Evolutionary conservation across 2,888 invertebrate species (phyloP), one percentile per base, ranked within the genome.

Genomic region (Conops quadrifasciatus): DNA sequence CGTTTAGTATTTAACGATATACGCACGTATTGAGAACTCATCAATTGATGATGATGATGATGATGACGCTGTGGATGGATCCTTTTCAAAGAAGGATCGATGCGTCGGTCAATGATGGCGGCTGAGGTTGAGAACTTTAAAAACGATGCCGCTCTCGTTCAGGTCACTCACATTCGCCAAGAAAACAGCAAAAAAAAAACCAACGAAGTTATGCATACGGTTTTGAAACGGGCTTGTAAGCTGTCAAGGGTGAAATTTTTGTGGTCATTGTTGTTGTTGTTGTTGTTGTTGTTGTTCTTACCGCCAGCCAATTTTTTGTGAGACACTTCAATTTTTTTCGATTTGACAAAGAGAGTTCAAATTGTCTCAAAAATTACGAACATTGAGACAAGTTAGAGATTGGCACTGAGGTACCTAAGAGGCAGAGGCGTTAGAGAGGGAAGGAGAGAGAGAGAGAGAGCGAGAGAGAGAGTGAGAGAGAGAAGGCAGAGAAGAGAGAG

Each of bases 21-120:
- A 36, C 36, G 36, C n/a, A 59, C 21, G 68, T 62, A 62, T 62
- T 62, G 51, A 62, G 62, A 68, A 62, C 62, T 60, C 68, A 68
- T 68, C 60, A 59, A 68, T 60, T 51, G 49, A 60, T 62, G 47
- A 21, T 49, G 36, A 24, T 53, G 36, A 36, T 36, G 36, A 36
- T 30, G 15, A 19, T 59, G 53, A 16, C 13, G 1, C 19, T 11
- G 9, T n/a, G 15, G 19, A 0, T 1, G 13, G 58, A 15, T 58
- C 9, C 13, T 28, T 58, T 16, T 58, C 26, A 36, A 4, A 49
- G 49, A 21, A 53, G 9, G 21, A 11, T 21, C 53, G 11, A n/a
- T 9, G 19, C 2, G n/a, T 19, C 24, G 26, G 21, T 58, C 26
- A 1, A 4, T 49, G 3, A 11, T 49, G 49, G 15, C 19, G 15